Evolutionary conservation across 1,140 invertebrate species (phyloP).

Genomic region (Bombus waltoni): DNA sequence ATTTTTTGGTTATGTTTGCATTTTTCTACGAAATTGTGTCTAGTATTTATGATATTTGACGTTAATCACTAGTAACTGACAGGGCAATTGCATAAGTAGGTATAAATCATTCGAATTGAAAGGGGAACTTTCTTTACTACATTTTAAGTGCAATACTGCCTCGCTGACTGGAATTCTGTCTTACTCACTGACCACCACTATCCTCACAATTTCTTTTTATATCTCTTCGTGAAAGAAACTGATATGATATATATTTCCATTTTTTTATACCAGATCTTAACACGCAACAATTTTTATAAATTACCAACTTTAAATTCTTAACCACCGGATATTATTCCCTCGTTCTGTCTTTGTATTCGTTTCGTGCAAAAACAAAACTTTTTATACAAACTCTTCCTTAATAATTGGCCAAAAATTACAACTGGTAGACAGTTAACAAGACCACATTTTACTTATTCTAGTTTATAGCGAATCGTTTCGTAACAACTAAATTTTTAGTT

Average conservation of each 20-base stretch:
- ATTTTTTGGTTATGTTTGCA: neutral
- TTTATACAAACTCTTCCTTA: neutral
- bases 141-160: neutral
- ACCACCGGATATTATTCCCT: neutral
- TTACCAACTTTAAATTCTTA: neutral
- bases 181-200: neutral
- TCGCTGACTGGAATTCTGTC: neutral
- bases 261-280: neutral
- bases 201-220: neutral
- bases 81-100: too few relatives aligned
- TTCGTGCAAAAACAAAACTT: neutral
- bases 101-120: neutral
- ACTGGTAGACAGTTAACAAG: neutral
- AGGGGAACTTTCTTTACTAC: neutral
- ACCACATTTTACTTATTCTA: neutral
- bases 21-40: neutral
- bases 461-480: neutral
- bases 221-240: neutral
- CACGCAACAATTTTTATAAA: neutral
- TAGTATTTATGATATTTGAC: neutral
- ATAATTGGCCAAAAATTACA: neutral
- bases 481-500: neutral
- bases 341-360: neutral
- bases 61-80: neutral
- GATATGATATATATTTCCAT: neutral